Evolutionary conservation across 2,888 invertebrate species (phyloP).

Genomic region (Sisyra nigra): DNA sequence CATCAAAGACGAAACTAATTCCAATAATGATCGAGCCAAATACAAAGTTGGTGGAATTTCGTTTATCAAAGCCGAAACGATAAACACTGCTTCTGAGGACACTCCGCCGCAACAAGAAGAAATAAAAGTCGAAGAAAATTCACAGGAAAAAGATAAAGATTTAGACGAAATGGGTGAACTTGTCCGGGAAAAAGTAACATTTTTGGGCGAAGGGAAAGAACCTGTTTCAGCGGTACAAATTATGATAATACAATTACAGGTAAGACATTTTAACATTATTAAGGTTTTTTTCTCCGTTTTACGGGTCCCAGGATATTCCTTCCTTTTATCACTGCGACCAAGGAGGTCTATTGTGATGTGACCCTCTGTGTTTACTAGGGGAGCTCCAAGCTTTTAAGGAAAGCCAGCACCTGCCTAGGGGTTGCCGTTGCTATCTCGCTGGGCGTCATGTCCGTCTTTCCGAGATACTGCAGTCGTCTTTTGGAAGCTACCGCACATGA

Average conservation of each 20-base stretch:
- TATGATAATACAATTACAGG: constrained; percentile 44
- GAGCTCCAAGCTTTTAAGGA: too few relatives aligned
- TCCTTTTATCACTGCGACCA: too few relatives aligned
- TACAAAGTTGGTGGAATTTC: constrained; percentile 25
- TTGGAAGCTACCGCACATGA: too few relatives aligned
- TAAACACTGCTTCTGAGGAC: constrained; percentile 12
- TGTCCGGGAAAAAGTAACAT: constrained; percentile 38
- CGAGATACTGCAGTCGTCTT: too few relatives aligned
- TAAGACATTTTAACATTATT: constrained; percentile 18
- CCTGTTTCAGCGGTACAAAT: constrained; percentile 38
- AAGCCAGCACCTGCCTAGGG: too few relatives aligned
- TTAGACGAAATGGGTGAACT: constrained; percentile 27
- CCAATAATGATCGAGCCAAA: constrained; percentile 13
- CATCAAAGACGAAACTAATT: constrained; percentile 13
- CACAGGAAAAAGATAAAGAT: constrained; percentile 14
- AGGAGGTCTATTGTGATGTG: too few relatives aligned
- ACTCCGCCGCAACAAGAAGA: constrained; percentile 11
- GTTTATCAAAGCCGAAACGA: constrained; percentile 23
- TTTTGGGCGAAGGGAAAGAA: constrained; percentile 37
- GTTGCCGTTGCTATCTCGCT: too few relatives aligned
- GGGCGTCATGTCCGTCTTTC: too few relatives aligned
- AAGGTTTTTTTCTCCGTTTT: background rate
- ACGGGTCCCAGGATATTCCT: too few relatives aligned
- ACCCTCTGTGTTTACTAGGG: too few relatives aligned
- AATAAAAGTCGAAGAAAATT: constrained; percentile 6